Percentiles rank a stretch among this genome's conserved stretches.
Evolutionary conservation across 2,888 invertebrate genomes (phyloP).

Genomic region (Celastrina argiolus): DNA sequence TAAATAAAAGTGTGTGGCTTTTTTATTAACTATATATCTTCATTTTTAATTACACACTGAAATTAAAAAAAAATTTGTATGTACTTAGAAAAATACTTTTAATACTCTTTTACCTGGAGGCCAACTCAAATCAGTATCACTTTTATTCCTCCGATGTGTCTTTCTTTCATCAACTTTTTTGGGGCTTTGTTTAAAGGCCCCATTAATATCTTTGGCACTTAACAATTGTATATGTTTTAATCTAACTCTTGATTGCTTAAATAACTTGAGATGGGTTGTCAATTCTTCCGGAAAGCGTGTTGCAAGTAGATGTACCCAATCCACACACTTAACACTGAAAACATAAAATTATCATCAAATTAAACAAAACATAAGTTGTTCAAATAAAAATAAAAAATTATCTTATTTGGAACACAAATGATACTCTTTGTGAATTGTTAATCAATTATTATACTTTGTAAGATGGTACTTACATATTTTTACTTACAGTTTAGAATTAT

Average conservation of each 20-base stretch:
- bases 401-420: neutral
- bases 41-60: too few species aligned
- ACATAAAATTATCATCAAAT: neutral
- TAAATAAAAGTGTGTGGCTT: too few species aligned
- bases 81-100: neutral
- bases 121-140: constrained; percentile 85
- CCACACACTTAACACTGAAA: constrained; percentile 85
- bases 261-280: constrained; percentile 91
- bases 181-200: constrained; percentile 57
- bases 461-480: neutral
- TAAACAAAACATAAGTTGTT: too few species aligned
- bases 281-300: constrained; percentile 93
- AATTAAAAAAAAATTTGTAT: too few species aligned
- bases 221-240: constrained; percentile 64
- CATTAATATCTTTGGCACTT: constrained; percentile 66
- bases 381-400: too few species aligned
- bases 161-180: constrained; percentile 69
- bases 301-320: constrained; percentile 93
- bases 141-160: constrained; percentile 83
- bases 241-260: constrained; percentile 84
- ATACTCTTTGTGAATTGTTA: too few species aligned
- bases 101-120: constrained; percentile 63
- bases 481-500: neutral
- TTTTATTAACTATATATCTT: too few species aligned
- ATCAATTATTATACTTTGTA: neutral